Evolutionary conservation across 2,797 vertebrate genomes (phyloP).

Genomic region (Rhodeus uyekii): DNA sequence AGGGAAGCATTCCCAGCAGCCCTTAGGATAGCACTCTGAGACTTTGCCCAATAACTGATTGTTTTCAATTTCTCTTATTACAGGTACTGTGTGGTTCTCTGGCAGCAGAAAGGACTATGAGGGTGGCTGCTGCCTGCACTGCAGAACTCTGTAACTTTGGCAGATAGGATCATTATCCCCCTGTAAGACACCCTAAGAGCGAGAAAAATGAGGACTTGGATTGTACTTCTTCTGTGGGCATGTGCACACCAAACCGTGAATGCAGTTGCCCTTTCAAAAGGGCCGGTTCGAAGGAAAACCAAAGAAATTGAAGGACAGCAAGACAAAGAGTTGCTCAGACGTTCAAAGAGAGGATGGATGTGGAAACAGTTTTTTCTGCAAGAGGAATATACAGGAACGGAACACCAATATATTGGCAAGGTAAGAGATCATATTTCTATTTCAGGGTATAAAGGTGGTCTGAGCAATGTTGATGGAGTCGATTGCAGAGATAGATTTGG

Average conservation of each 20-base stretch:
- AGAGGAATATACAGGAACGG: slow-evolving; percentile 92
- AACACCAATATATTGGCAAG: slow-evolving; percentile 96
- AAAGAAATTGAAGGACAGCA: slow-evolving; percentile 7
- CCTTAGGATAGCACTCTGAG: slow-evolving; percentile 13
- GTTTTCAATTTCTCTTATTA: slow-evolving; percentile 28
- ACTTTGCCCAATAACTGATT: slow-evolving; percentile 41
- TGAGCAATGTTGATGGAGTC: not conserved
- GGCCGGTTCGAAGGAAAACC: slow-evolving; percentile 60
- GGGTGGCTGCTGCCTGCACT: slow-evolving; percentile 42
- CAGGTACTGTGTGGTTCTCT: slow-evolving; percentile 54
- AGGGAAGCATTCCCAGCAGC: slow-evolving; percentile 8
- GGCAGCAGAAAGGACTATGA: slow-evolving; percentile 64
- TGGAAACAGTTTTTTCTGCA: slow-evolving; percentile 98
- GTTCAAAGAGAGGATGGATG: slow-evolving; percentile 94
- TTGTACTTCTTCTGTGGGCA: slow-evolving; percentile 59
- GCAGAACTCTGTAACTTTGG: slow-evolving; percentile 57
- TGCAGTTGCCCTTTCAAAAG: slow-evolving; percentile 69
- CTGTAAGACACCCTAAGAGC: slow-evolving; percentile 32
- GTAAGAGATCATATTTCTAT: slow-evolving; percentile 65
- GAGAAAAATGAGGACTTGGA: slow-evolving; percentile 69
- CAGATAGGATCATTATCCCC: slow-evolving; percentile 63
- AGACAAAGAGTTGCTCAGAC: slow-evolving; percentile 71
- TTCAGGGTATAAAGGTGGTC: not conserved
- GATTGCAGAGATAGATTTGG: slow-evolving; percentile 26
- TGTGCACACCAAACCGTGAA: slow-evolving; percentile 57